Evolutionary conservation across 2,888 invertebrate genomes (phyloP), one percentile per base, ranked within the genome.

Genomic region (Spilarctia lutea): DNA sequence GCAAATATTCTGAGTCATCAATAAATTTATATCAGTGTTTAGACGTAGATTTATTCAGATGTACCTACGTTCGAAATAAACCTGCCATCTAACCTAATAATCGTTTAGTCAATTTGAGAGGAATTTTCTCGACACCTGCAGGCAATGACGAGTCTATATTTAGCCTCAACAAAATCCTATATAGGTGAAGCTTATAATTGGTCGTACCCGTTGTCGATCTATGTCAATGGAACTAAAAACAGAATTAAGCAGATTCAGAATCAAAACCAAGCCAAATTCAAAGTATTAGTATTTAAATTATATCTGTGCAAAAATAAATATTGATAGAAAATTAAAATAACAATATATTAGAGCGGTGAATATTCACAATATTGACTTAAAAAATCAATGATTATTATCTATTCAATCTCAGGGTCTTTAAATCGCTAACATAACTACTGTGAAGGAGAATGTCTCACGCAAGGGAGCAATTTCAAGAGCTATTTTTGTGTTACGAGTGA

Each of bases 181-280:
- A 35, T 48, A 73, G 60, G 71, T 78, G 72, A 75, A 79, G 78
- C 84, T 78, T 85, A 75, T 81, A 82, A 83, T 82, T 79, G 76
- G 71, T 71, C 73, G 65, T 71, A 83, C 75, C 74, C 79, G 70
- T 73, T 76, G 76, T 82, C 85, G 81, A 85, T 83, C 84, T 81
- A 83, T 83, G 84, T 78, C 79, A 79, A 83, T 81, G 65, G 72
- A 77, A 80, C 75, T 77, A 80, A 81, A 85, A 79, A 52, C 67
- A 66, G 52, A 71, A 65, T 68, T 56, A 73, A 67, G 60, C 67
- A 65, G 73, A 48, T 27, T 60, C 65, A 75, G 75, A 73, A 63
- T 30, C 27, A 63, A 63, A 63, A 0, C 18, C 60, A n/a, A n/a
- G n/a, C n/a, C n/a, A n/a, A n/a, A n/a, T n/a, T 0, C 3, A 39